phyloP scores from a whole-genome alignment of 2,797 vertebrate genomes.

The Odontamblyopus rebecca region DNA sequence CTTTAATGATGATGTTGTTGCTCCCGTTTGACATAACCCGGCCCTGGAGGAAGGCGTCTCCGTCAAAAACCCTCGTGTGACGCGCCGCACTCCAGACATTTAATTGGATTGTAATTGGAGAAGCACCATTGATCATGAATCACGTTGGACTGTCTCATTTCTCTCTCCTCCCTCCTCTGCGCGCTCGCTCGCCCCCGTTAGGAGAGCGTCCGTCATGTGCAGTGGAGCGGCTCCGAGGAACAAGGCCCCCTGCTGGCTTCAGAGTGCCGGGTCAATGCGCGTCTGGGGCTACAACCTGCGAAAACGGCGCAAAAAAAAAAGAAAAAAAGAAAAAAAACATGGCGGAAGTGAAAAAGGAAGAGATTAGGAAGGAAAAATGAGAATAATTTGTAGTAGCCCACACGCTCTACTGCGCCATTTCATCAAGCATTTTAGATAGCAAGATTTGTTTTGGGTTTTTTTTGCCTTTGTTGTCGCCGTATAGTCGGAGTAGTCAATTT shows the following conservation, averaged over 20 bases:
- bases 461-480: constrained; percentile 55
- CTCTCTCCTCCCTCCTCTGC: constrained; percentile 11
- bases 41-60: constrained; percentile 12
- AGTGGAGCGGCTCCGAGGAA: constrained; percentile 70
- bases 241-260: constrained; percentile 72
- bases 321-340: constrained; percentile 13
- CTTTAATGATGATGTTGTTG: not conserved
- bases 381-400: constrained; percentile 62
- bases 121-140: constrained; percentile 75
- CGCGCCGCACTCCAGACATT: constrained; percentile 47
- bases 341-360: constrained; percentile 9
- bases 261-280: constrained; percentile 72
- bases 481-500: constrained; percentile 72
- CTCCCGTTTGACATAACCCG: not conserved
- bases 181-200: constrained; percentile 46
- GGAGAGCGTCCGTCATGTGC: constrained; percentile 77
- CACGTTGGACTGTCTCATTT: constrained; percentile 48
- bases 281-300: constrained; percentile 55
- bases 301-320: constrained; percentile 19
- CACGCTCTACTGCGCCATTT: constrained; percentile 63
- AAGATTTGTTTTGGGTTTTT: constrained; percentile 61
- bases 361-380: constrained; percentile 56
- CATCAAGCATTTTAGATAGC: constrained; percentile 70
- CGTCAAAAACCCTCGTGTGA: constrained; percentile 53
- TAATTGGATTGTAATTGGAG: constrained; percentile 79